Conservation (phyloP, 2,113 vertebrate genomes). For the Indicator indicator region DNA sequence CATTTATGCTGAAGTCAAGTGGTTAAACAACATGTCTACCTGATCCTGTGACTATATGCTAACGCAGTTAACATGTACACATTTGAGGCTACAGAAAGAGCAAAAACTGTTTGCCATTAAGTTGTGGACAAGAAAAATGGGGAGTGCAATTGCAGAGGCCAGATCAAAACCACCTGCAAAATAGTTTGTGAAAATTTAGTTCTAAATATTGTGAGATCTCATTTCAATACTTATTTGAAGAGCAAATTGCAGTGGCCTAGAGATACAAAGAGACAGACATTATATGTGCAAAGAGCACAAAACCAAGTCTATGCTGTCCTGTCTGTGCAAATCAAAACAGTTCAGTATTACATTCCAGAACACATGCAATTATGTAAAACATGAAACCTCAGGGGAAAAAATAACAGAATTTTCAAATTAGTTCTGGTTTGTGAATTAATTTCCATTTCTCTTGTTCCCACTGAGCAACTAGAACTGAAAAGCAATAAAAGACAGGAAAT, state of each 20-base stretch:
- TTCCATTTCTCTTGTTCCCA: conserved; percentile 26
- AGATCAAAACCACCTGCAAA: not conserved
- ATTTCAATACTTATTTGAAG: not conserved
- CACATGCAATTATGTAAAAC: not conserved
- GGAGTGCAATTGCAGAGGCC: not conserved
- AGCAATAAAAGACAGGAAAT: not conserved
- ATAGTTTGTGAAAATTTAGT: not conserved
- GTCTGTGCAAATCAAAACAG: not conserved
- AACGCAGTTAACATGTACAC: not conserved
- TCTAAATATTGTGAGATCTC: not conserved
- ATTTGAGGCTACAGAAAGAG: not conserved
- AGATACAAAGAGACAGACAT: not conserved
- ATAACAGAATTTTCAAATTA: conserved; percentile 18
- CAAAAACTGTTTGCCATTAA: not conserved
- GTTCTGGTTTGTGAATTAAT: conserved; percentile 43
- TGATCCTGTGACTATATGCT: not conserved
- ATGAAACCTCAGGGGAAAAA: not conserved
- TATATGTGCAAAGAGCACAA: not conserved
- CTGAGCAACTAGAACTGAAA: conserved; percentile 24
- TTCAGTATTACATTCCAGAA: conserved; percentile 19
- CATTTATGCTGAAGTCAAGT: not conserved
- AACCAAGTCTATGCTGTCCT: not conserved
- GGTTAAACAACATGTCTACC: not conserved
- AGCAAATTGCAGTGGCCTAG: not conserved
- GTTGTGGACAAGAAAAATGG: not conserved